Evolutionary conservation across 2,888 invertebrate genomes (phyloP).

Genomic region (Crossocerus cetratus): DNA sequence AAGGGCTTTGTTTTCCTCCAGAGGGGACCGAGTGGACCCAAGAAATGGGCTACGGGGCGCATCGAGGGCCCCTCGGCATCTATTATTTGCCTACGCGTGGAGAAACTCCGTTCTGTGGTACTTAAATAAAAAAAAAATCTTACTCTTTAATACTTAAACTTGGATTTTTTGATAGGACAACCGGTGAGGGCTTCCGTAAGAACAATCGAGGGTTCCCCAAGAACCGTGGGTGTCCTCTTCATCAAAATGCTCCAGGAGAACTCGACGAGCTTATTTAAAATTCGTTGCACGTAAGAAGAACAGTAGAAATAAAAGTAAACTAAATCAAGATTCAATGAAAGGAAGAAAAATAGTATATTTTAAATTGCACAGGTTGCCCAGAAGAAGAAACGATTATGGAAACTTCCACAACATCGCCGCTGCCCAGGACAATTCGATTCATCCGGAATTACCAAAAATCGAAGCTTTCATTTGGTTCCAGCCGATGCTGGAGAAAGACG

Average conservation of each 20-base stretch:
- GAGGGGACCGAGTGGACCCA: slow-evolving; percentile 68
- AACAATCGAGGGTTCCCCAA: slow-evolving; percentile 76
- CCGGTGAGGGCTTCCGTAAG: slow-evolving; percentile 78
- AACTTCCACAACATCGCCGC: slow-evolving; percentile 68
- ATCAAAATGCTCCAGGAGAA: slow-evolving; percentile 75
- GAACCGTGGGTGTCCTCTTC: slow-evolving; percentile 77
- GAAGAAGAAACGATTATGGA: slow-evolving; percentile 51
- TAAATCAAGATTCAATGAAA: no score
- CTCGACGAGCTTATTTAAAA: slow-evolving; percentile 75
- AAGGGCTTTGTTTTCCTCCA: slow-evolving; percentile 79
- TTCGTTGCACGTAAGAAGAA: slow-evolving; percentile 78
- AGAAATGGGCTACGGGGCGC: slow-evolving; percentile 71
- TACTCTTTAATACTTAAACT: no score
- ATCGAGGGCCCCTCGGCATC: slow-evolving; percentile 76
- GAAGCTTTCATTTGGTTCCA: slow-evolving; percentile 62
- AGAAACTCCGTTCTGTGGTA: slow-evolving; percentile 79
- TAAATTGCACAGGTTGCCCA: slow-evolving; percentile 55
- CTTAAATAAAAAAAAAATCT: slow-evolving; percentile 11
- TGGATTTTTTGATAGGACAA: slow-evolving; percentile 73
- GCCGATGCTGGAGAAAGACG: slow-evolving; percentile 42
- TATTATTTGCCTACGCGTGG: slow-evolving; percentile 79
- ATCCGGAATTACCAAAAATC: slow-evolving; percentile 47
- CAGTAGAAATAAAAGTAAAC: no score
- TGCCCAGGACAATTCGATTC: slow-evolving; percentile 55
- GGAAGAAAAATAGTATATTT: no score